phyloP scores from a whole-genome alignment of 2,888 invertebrate genomes.

The Nebria brevicollis region DNA sequence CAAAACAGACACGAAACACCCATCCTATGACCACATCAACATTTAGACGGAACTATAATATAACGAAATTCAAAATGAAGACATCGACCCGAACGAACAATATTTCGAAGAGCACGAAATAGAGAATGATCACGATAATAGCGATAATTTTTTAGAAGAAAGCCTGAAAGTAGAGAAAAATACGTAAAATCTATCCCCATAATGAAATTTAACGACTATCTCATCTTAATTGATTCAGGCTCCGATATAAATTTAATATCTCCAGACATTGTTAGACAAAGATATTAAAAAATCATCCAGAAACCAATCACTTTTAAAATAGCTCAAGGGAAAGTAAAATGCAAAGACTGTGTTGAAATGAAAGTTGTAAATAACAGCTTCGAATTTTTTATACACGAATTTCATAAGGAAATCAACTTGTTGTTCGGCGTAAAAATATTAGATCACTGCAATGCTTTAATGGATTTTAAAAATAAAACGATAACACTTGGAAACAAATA shows the following conservation, averaged over 20 bases:
- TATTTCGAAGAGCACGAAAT: no score
- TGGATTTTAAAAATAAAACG: no score
- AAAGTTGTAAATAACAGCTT: no score
- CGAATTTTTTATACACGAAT: no score
- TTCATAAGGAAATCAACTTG: no score
- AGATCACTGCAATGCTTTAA: no score
- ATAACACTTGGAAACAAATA: no score
- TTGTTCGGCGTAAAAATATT: no score
- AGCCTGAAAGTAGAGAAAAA: not conserved
- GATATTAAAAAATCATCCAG: conserved; percentile 8
- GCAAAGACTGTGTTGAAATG: no score
- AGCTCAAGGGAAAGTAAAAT: conserved; percentile 2
- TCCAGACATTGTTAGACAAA: not conserved
- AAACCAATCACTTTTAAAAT: conserved; percentile 14
- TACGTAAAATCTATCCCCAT: conserved; percentile 17
- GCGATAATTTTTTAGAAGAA: conserved; percentile 14
- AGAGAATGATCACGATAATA: not conserved
- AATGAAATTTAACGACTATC: conserved; percentile 11
- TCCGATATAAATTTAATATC: conserved; percentile 17
- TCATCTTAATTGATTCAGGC: conserved; percentile 13
- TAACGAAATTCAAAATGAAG: not conserved
- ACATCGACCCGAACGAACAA: no score
- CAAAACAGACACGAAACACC: not conserved
- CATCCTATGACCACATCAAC: not conserved
- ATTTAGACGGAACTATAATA: not conserved